These are phyloP conservation scores for Geodia barretti DNA, from an alignment of 37 sponge, comb jelly and placozoan species.

Conservation along the genomic window DNA sequence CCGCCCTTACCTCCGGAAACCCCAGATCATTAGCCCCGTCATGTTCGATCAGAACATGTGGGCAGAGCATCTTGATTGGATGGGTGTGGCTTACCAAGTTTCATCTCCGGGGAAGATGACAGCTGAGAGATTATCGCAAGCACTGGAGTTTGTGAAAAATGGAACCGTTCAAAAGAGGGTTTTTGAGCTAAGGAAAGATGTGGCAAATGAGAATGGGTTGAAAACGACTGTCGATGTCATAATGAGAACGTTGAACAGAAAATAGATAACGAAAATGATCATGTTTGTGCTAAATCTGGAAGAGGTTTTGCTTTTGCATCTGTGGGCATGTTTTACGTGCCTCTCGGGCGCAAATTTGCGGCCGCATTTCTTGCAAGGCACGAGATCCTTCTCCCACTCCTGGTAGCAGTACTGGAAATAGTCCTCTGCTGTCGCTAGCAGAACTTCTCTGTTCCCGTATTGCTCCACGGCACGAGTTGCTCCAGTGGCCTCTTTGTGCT, in stretches of 20 bases:
- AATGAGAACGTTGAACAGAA: constrained; percentile 18
- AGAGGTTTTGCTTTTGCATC: constrained; percentile 39
- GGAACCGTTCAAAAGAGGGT: neutral
- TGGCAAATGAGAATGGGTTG: constrained; percentile 8
- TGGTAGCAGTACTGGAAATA: constrained; percentile 34
- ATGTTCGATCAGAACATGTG: constrained; percentile 58
- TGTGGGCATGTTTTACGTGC: constrained; percentile 51
- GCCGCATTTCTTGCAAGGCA: constrained; percentile 72
- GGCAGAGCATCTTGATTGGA: constrained; percentile 61
- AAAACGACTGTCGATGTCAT: constrained; percentile 11
- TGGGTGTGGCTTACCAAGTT: constrained; percentile 33
- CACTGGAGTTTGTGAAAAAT: constrained; percentile 12
- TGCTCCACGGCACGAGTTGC: neutral
- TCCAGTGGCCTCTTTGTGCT: neutral
- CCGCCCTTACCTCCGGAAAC: constrained; percentile 41
- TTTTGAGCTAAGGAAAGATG: neutral
- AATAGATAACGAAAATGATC: neutral
- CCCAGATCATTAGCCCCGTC: constrained; percentile 46
- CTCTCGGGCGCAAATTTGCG: constrained; percentile 72
- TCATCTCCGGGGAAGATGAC: neutral
- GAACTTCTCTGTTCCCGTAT: neutral
- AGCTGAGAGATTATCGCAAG: constrained; percentile 3
- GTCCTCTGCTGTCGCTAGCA: neutral
- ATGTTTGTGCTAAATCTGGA: neutral
- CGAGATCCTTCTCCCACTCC: constrained; percentile 48